Conservation (phyloP, 2,797 vertebrate genomes). For the Champsocephalus esox region DNA sequence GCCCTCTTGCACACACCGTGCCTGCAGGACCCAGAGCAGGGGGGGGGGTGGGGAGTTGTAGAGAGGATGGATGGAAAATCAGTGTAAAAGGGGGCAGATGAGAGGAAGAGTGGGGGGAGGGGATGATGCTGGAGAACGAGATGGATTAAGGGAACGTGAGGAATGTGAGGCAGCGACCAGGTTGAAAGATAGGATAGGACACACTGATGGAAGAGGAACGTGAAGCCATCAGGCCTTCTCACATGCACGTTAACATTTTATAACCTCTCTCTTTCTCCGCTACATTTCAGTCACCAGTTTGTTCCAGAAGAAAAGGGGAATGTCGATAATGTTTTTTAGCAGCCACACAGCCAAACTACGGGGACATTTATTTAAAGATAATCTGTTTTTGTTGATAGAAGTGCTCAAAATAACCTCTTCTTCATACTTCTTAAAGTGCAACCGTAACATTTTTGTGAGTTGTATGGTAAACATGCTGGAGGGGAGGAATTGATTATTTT, state of each 20-base stretch:
- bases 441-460: background rate
- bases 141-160: slow-evolving; percentile 40
- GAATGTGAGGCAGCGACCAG: slow-evolving; percentile 27
- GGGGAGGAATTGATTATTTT: background rate
- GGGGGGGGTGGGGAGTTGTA: slow-evolving; percentile 23
- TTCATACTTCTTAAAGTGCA: background rate
- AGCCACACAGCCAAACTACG: background rate
- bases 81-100: slow-evolving; percentile 38
- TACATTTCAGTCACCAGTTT: slow-evolving; percentile 36
- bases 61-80: slow-evolving; percentile 54
- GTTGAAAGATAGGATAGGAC: slow-evolving; percentile 33
- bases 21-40: slow-evolving; percentile 21
- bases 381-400: background rate
- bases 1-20: slow-evolving; percentile 35
- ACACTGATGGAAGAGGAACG: slow-evolving; percentile 22
- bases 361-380: background rate
- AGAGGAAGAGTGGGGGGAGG: slow-evolving; percentile 16
- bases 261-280: slow-evolving; percentile 21
- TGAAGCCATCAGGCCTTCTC: slow-evolving; percentile 48
- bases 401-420: background rate
- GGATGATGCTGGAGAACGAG: slow-evolving; percentile 23
- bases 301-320: background rate
- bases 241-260: slow-evolving; percentile 62
- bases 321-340: slow-evolving; percentile 1
- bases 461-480: background rate